Evolutionary conservation across 2,888 invertebrate species (phyloP), one percentile per base, ranked within the genome.

Genomic region (Eristalis tenax): DNA sequence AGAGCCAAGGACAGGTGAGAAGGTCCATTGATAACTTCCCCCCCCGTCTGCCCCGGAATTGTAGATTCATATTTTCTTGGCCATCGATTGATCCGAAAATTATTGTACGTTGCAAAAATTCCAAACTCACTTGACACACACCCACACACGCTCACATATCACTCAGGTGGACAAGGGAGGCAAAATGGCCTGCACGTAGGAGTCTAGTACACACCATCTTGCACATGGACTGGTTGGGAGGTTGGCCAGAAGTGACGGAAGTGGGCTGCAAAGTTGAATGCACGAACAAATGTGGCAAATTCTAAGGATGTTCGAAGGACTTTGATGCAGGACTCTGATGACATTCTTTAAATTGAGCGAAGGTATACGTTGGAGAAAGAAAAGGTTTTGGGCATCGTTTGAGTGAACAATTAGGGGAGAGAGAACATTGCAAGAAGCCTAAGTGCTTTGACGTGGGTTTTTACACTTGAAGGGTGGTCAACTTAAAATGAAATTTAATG

Each of bases 71-170:
- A 65, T 73, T 73, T 66, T 56, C 57, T 40, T 22, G 43, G 61
- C 32, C 26, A 40, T 77, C 75, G 71, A 83, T 87, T 75, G 83
- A 83, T 87, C 38, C 57, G 61, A 71, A 79, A 83, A 75, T 78
- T 79, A 83, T 75, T 83, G 83, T 69, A 75, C 73, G 18, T 28
- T 74, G 70, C 73, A 74, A 78, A 74, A 78, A 82, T 83, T 66
- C 75, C 78, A 75, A 87, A 56, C 26, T 79, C 69, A 83, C 83
- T 73, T 81, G 81, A 69, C 81, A 85, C 64, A 77, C 57, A 73
- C 50, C 56, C 56, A 70, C 57, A n/a, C 43, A 6, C 6, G n/a
- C 5, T 43, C 81, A 85, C 69, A 85, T 43, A 68, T 35, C 32
- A 56, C 56, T 64, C 59, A 59, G 59, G 59, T 59, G 4, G 59